Conservation (phyloP, 64 coral and sea anemone species). For the Montipora sp. region DNA sequence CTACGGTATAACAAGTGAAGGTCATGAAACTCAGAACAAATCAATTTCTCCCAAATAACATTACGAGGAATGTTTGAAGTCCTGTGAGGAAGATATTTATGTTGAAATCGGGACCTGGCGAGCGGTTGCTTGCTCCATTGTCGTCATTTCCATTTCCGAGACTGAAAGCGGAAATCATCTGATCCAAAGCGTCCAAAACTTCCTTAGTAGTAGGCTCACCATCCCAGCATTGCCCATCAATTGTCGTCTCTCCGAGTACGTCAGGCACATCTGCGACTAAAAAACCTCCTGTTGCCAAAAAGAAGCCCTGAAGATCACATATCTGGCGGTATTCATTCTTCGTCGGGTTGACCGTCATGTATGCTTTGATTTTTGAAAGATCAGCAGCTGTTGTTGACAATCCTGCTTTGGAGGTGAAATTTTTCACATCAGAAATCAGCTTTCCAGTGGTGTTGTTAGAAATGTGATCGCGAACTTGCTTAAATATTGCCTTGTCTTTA, state of each 20-base stretch:
- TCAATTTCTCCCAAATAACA: neutral
- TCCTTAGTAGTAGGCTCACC: conserved; percentile 44
- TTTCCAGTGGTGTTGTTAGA: neutral
- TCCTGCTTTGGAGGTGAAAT: conserved; percentile 4
- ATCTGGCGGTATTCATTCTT: conserved; percentile 48
- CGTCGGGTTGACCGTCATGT: conserved; percentile 18
- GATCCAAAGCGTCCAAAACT: conserved; percentile 47
- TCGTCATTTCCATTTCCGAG: too few relatives aligned
- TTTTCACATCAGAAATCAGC: conserved; percentile 17
- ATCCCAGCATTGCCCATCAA: neutral
- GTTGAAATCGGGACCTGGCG: neutral
- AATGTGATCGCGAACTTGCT: conserved; percentile 50
- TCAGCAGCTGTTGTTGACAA: conserved; percentile 26
- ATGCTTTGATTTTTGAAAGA: conserved; percentile 29
- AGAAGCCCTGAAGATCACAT: conserved; percentile 63
- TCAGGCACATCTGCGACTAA: conserved; percentile 47
- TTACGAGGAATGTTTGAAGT: neutral
- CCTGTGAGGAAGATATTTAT: neutral
- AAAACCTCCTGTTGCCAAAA: conserved; percentile 33
- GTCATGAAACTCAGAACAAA: neutral
- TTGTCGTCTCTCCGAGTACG: neutral
- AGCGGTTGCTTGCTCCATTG: neutral
- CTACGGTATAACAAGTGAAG: neutral
- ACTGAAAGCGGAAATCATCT: conserved; percentile 39
- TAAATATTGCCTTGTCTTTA: neutral